Evolutionary conservation across 2,888 invertebrate species (phyloP).

Genomic region (Synergus umbraculus): DNA sequence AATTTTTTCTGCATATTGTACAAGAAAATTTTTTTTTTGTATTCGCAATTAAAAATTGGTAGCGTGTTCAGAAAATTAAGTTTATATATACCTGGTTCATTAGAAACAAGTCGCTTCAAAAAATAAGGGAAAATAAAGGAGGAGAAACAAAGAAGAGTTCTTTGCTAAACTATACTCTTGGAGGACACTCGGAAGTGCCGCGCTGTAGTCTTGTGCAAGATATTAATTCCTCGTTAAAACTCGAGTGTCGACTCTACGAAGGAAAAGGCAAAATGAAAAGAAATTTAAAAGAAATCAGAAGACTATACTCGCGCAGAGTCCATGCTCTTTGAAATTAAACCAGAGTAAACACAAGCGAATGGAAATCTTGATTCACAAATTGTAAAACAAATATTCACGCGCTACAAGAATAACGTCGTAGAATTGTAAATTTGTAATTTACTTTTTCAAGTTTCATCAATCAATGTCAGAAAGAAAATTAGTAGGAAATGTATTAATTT

Average conservation of each 20-base stretch:
- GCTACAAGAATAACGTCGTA: background rate
- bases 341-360: slow-evolving; percentile 12
- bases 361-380: slow-evolving; percentile 26
- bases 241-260: slow-evolving; percentile 47
- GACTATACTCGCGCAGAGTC: slow-evolving; percentile 7
- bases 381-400: slow-evolving; percentile 13
- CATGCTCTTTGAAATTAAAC: slow-evolving; percentile 33
- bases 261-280: slow-evolving; percentile 25
- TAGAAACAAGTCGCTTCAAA: slow-evolving; percentile 28
- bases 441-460: background rate
- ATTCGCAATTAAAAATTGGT: slow-evolving; percentile 18
- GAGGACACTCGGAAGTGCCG: slow-evolving; percentile 54
- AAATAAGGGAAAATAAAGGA: slow-evolving; percentile 41
- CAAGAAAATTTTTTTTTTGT: background rate
- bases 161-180: slow-evolving; percentile 47
- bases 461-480: background rate
- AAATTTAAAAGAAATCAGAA: slow-evolving; percentile 34
- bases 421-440: slow-evolving; percentile 7
- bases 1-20: background rate
- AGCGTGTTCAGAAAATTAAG: slow-evolving; percentile 17
- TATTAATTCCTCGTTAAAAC: slow-evolving; percentile 70
- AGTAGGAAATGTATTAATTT: background rate
- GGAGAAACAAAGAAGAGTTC: slow-evolving; percentile 41
- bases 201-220: slow-evolving; percentile 59
- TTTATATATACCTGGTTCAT: slow-evolving; percentile 5